These are phyloP conservation scores for Mellivora capensis DNA, from an alignment of 2,113 vertebrate genomes.

Conservation along the genomic window DNA sequence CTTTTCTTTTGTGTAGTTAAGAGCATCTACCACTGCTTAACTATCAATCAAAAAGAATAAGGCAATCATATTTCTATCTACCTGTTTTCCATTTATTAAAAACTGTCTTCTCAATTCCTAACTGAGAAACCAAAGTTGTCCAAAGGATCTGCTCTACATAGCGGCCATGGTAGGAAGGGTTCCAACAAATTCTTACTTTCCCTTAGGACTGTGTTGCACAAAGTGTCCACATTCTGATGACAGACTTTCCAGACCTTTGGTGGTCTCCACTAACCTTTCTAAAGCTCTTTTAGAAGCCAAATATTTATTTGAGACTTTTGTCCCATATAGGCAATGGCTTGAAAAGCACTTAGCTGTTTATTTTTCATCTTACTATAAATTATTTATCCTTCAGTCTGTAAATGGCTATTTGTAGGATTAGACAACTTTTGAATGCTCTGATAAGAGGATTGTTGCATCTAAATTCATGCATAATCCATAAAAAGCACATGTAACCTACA, in stretches of 20 bases:
- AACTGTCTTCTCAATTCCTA: not conserved
- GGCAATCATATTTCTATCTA: not conserved
- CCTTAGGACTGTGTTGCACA: not conserved
- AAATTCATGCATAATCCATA: conserved; percentile 52
- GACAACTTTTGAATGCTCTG: conserved; percentile 61
- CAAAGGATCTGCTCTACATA: conserved; percentile 5
- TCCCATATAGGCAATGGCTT: conserved; percentile 28
- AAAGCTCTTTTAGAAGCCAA: not conserved
- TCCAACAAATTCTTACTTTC: not conserved
- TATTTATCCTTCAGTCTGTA: conserved; percentile 60
- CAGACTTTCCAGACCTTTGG: not conserved
- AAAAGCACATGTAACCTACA: conserved; percentile 59
- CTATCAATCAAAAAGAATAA: not conserved
- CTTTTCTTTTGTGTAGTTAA: not conserved
- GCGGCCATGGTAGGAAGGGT: not conserved
- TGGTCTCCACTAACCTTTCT: not conserved
- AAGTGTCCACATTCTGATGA: not conserved
- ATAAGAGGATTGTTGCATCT: conserved; percentile 59
- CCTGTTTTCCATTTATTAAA: not conserved
- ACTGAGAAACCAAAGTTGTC: not conserved
- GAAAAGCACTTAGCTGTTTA: conserved; percentile 55
- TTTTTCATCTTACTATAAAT: conserved; percentile 60
- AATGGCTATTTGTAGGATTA: conserved; percentile 67
- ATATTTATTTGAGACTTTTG: conserved; percentile 54
- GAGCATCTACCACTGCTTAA: not conserved